These are phyloP conservation scores for Microcebus ravelobensis DNA, from an alignment of 2,113 vertebrate species.

Conservation along the genomic window DNA sequence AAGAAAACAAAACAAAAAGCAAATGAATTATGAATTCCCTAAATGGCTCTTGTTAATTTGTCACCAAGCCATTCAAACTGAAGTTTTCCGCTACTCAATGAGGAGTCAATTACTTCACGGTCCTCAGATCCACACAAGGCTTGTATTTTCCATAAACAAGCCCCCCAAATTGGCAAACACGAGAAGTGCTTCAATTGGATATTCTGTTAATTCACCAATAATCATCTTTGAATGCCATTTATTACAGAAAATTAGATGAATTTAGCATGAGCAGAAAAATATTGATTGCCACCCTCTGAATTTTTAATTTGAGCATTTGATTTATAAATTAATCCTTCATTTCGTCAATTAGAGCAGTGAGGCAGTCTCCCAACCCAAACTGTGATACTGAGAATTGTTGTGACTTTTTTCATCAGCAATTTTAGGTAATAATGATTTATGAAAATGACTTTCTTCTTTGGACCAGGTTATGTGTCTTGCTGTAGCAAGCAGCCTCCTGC, in stretches of 20 bases:
- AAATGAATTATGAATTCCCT: neutral
- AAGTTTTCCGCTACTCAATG: neutral
- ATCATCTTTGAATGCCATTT: conserved; percentile 56
- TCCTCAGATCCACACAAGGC: neutral
- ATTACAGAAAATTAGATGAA: conserved; percentile 68
- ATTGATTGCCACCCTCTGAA: conserved; percentile 50
- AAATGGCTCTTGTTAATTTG: neutral
- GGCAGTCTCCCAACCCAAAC: neutral
- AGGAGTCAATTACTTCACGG: neutral
- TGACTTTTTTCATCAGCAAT: neutral
- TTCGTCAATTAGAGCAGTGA: conserved; percentile 51
- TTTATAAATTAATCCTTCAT: conserved; percentile 64
- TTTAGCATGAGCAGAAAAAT: conserved; percentile 61
- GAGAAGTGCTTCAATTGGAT: conserved; percentile 31
- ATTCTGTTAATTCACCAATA: conserved; percentile 58
- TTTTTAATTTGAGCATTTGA: conserved; percentile 55
- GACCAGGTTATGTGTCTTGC: neutral
- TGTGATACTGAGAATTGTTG: neutral
- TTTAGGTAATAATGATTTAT: neutral
- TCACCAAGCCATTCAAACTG: neutral
- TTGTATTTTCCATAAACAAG: neutral
- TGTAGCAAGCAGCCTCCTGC: neutral
- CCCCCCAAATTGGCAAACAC: neutral
- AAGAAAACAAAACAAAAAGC: neutral
- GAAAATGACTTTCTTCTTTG: neutral